These are phyloP conservation scores for Liasis olivaceus DNA, from an alignment of 2,797 vertebrate genomes.

Conservation along the genomic window DNA sequence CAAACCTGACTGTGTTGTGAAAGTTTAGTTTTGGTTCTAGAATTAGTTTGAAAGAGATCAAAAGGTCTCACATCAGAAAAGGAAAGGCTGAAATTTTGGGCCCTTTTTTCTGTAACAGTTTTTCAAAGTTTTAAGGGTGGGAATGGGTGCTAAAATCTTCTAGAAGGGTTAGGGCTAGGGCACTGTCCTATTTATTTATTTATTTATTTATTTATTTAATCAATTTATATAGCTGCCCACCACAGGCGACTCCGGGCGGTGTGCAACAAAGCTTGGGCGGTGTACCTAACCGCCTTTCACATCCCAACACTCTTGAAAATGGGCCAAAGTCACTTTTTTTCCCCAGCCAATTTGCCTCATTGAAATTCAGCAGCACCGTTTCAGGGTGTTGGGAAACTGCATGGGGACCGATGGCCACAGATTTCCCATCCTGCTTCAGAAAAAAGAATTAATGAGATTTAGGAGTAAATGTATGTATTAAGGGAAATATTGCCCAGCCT, in stretches of 20 bases:
- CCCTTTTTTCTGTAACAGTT: background rate
- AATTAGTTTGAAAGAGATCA: background rate
- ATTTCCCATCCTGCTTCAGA: background rate
- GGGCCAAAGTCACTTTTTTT: background rate
- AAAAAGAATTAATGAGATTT: background rate
- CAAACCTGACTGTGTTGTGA: background rate
- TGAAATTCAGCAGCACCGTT: background rate
- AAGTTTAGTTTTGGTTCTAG: background rate
- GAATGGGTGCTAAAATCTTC: background rate
- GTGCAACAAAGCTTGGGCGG: too few relatives aligned
- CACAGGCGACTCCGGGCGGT: too few relatives aligned
- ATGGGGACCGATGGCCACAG: background rate
- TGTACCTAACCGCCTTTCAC: background rate
- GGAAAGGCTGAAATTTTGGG: background rate
- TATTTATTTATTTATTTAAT: too few relatives aligned
- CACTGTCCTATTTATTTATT: background rate
- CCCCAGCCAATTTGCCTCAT: background rate
- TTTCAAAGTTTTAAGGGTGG: background rate
- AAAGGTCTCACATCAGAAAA: background rate
- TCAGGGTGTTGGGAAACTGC: background rate
- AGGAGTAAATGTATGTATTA: background rate
- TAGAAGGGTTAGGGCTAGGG: background rate
- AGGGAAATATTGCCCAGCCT: background rate
- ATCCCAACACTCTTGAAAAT: background rate
- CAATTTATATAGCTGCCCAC: too few relatives aligned